Base-by-base conservation (phyloP, 23 tunicate genomes). In the Ciona savignyi region DNA sequence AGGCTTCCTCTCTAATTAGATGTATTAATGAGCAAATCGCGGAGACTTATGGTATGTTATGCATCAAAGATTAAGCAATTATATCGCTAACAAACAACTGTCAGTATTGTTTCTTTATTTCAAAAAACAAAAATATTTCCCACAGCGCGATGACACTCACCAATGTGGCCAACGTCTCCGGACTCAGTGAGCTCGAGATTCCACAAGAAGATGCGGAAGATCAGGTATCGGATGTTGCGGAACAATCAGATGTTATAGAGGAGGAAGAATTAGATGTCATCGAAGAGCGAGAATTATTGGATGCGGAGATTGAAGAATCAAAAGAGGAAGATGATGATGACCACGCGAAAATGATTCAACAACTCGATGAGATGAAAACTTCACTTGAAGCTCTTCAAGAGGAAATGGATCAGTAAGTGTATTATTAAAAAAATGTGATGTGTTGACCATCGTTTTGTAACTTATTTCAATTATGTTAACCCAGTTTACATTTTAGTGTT, bases 101-200 rank as follows among this genome's bases (percentile, higher is more conserved):
- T n/a, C n/a, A n/a, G n/a, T n/a, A n/a, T n/a, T n/a, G n/a, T n/a
- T n/a, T n/a, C n/a, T n/a, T n/a, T n/a, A n/a, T n/a, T n/a, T n/a
- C n/a, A n/a, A n/a, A n/a, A n/a, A n/a, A n/a, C n/a, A n/a, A n/a
- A n/a, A n/a, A n/a, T n/a, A 4, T 35, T 49, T 71, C 23, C 1
- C 73, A 29, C 33, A 89, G 96, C 33, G 85, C 89, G 28, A 74
- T 89, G 85, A 83, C 81, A 0, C 66, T 89, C 69, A 89, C 96
- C 29, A 74, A 83, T 35, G 78, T 89, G 2, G 68, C 85, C 27
- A 87, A 78, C 29, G 89, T 89, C 11, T 89, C 96, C 33, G 96
- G 96, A 22, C 70, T 89, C 32, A 86, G 96, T 62, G 96, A 89
- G 15, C 56, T 42, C 9, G 56, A 42, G 56, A 15, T 15, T 42